These are phyloP conservation scores for Limosa lapponica DNA, from an alignment of 2,797 vertebrate species.

Conservation along the genomic window DNA sequence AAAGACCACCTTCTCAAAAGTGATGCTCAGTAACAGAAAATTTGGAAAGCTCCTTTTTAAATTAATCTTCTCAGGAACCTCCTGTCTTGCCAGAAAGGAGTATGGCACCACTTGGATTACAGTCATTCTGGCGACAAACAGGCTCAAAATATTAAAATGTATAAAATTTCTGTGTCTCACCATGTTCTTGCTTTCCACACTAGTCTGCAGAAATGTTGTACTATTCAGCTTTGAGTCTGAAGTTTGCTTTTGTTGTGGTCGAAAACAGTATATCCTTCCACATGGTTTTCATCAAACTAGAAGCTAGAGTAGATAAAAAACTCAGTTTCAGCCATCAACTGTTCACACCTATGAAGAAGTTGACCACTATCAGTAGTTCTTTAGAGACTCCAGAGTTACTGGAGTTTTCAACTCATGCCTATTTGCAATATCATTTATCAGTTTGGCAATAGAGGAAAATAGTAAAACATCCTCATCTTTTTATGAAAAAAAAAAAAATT, in stretches of 20 bases:
- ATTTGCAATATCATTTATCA: background rate
- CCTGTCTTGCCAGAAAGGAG: background rate
- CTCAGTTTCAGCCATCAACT: background rate
- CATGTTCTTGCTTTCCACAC: background rate
- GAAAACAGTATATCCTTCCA: background rate
- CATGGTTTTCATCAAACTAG: background rate
- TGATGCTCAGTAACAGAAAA: background rate
- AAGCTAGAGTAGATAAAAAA: background rate
- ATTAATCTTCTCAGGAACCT: background rate
- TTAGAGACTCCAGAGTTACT: background rate
- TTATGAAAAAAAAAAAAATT: background rate
- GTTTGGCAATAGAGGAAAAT: background rate
- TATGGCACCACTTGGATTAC: background rate
- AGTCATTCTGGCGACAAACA: background rate
- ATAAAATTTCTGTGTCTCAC: background rate
- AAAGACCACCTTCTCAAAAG: background rate
- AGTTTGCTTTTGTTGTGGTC: background rate
- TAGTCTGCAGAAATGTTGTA: background rate
- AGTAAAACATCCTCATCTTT: background rate
- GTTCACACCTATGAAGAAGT: background rate
- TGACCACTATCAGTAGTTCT: background rate
- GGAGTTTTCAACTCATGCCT: fast-evolving
- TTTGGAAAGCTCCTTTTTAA: background rate
- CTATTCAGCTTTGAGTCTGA: background rate
- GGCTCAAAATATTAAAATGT: background rate